Conservation (phyloP, 35 echinoderm and acorn worm species). For the Diadema setosum region DNA sequence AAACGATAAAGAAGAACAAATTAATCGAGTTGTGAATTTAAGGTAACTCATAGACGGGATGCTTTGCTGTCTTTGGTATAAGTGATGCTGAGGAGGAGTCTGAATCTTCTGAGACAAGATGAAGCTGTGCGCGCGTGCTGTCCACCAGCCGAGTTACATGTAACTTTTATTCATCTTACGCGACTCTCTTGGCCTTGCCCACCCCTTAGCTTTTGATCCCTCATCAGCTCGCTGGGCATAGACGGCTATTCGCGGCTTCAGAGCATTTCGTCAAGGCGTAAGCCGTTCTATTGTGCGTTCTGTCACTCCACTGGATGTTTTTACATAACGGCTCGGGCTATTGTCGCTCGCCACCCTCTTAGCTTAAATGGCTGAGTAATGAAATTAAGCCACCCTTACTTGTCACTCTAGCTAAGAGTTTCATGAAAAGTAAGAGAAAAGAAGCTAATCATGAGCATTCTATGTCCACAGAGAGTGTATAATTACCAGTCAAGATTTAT, state of each 20-base stretch:
- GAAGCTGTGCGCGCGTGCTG: background rate
- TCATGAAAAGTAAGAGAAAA: background rate
- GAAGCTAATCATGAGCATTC: background rate
- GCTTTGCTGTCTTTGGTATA: too few species aligned
- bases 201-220: background rate
- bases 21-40: too few species aligned
- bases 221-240: background rate
- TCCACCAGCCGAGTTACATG: background rate
- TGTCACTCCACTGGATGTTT: background rate
- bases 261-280: background rate
- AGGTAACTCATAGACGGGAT: too few species aligned
- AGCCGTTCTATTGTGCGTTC: background rate
- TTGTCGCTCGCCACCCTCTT: background rate
- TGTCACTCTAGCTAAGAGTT: background rate
- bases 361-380: background rate
- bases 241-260: background rate
- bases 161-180: background rate
- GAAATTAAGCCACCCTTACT: background rate
- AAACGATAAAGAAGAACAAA: too few species aligned
- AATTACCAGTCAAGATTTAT: too few species aligned
- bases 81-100: too few species aligned
- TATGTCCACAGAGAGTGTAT: too few species aligned
- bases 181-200: too few species aligned
- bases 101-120: too few species aligned
- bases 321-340: constrained; percentile 1